Evolutionary conservation across 2,797 vertebrate genomes (phyloP).

Genomic region (Hyperoplus lanceolatus): DNA sequence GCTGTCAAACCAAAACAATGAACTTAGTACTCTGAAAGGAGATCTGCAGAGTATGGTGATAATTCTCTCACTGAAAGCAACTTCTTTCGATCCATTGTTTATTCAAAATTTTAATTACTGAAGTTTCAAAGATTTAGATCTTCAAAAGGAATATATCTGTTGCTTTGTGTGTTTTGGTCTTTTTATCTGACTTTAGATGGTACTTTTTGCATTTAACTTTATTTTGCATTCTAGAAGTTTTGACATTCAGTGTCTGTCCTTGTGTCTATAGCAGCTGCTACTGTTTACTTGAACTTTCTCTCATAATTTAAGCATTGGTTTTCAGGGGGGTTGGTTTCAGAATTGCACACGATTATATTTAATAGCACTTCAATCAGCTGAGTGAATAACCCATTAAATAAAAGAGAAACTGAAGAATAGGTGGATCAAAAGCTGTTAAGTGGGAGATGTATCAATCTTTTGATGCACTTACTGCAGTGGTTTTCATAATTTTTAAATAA

Average conservation of each 20-base stretch:
- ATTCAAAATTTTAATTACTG: background rate
- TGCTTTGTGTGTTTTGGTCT: background rate
- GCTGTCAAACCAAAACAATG: slow-evolving; percentile 1
- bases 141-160: background rate
- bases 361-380: too few relatives aligned
- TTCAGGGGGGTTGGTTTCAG: background rate
- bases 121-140: background rate
- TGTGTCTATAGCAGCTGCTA: background rate
- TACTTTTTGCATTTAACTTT: background rate
- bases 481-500: background rate
- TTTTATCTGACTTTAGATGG: background rate
- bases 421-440: background rate
- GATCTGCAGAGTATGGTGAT: background rate
- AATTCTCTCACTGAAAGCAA: background rate
- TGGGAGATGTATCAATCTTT: background rate
- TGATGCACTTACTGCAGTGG: background rate
- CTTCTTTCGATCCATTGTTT: background rate
- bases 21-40: background rate
- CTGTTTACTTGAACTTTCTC: background rate
- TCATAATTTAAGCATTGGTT: background rate
- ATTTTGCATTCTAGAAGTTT: background rate
- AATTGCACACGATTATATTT: too few relatives aligned
- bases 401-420: background rate
- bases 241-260: background rate
- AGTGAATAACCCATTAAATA: background rate